Conservation (phyloP, 2,113 vertebrate species). For the Fulmarus glacialis region DNA sequence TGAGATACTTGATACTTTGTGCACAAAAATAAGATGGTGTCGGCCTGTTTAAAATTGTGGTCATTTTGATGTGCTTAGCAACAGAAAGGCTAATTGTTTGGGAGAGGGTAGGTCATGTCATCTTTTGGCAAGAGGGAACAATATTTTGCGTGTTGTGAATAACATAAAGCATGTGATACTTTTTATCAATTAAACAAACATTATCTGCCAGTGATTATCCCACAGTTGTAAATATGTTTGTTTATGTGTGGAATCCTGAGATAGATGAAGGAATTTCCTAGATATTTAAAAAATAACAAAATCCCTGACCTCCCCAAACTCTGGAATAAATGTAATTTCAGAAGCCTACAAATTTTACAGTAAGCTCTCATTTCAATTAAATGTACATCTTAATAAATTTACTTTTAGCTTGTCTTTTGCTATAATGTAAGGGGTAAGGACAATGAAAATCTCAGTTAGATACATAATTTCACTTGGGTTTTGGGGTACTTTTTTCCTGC, state of each 20-base stretch:
- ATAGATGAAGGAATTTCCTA: background rate
- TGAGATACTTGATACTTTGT: background rate
- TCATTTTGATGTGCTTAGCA: background rate
- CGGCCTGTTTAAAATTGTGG: fast-evolving
- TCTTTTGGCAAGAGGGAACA: background rate
- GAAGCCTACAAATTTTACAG: background rate
- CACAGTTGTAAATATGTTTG: background rate
- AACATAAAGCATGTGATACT: background rate
- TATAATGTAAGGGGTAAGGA: background rate
- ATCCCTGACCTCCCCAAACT: background rate
- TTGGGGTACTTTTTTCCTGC: background rate
- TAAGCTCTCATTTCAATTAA: background rate
- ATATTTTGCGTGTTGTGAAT: background rate
- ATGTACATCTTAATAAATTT: background rate
- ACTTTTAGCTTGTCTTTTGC: background rate
- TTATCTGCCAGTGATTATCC: background rate
- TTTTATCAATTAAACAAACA: background rate
- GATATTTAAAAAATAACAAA: background rate
- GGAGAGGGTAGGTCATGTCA: background rate
- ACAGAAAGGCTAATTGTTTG: background rate
- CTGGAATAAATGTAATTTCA: background rate
- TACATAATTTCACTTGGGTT: background rate
- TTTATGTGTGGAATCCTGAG: background rate
- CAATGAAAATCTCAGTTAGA: background rate
- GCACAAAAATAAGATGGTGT: background rate